Evolutionary conservation across 2,888 invertebrate species (phyloP).

Genomic region (Platycnemis pennipes): DNA sequence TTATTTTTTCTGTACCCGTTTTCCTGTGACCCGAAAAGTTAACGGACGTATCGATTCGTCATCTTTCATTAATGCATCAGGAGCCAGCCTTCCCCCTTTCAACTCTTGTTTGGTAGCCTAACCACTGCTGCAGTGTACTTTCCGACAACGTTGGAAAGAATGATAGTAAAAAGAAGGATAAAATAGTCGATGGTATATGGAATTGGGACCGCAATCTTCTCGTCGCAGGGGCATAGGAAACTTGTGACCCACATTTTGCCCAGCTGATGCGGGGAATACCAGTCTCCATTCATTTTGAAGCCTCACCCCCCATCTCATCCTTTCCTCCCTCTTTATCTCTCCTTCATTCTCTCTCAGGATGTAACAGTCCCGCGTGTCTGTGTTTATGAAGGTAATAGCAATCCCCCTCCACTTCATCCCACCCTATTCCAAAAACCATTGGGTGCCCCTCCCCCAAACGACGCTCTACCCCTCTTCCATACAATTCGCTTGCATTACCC

Average conservation of each 20-base stretch:
- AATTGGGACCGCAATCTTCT: conserved; percentile 36
- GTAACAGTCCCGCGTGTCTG: neutral
- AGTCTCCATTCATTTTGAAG: neutral
- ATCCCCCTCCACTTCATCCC: neutral
- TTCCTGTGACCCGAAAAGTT: neutral
- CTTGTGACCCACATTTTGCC: conserved; percentile 21
- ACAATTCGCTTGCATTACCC: neutral
- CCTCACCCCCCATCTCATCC: neutral
- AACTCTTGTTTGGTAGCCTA: neutral
- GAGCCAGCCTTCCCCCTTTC: neutral
- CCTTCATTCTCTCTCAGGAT: neutral
- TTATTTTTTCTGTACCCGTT: neutral
- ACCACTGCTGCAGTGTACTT: neutral
- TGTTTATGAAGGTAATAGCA: neutral
- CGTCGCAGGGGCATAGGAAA: conserved; percentile 18
- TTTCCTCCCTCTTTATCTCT: neutral
- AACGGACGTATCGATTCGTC: neutral
- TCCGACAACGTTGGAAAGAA: neutral
- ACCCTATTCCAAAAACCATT: no score
- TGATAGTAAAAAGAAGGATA: neutral
- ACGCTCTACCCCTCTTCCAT: neutral
- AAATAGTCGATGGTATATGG: neutral
- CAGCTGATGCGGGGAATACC: no score
- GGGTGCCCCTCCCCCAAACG: neutral
- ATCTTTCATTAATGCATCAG: neutral